phyloP scores from a whole-genome alignment of 2,113 vertebrate genomes.

The Neogale vison region DNA sequence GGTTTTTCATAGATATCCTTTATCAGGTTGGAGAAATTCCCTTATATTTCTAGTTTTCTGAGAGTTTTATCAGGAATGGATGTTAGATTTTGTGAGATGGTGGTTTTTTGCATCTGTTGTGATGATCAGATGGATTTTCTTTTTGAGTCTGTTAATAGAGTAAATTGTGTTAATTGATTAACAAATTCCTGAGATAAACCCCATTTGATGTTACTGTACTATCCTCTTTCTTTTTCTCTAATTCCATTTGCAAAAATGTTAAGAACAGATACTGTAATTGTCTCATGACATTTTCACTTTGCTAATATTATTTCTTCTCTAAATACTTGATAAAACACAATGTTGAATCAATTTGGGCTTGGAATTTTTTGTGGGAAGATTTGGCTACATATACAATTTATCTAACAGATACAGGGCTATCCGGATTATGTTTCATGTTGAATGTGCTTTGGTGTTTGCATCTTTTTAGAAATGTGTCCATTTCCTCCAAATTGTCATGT shows the following conservation, averaged over 20 bases:
- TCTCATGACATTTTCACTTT: not conserved
- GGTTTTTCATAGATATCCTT: not conserved
- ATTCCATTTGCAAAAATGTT: not conserved
- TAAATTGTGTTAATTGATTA: not conserved
- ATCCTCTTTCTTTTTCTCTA: not conserved
- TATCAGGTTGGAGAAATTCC: not conserved
- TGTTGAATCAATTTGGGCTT: not conserved
- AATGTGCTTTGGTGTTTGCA: not conserved
- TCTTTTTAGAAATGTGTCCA: not conserved
- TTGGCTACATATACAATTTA: not conserved
- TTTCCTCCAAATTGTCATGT: not conserved
- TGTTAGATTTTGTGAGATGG: not conserved
- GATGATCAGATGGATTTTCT: not conserved
- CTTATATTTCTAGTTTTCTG: not conserved
- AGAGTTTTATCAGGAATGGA: not conserved
- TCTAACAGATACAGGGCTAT: not conserved
- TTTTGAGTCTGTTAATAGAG: not conserved
- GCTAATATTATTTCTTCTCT: not conserved
- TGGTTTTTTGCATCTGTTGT: not conserved
- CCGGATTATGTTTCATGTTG: not conserved
- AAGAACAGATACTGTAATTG: not conserved
- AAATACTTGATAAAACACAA: not conserved
- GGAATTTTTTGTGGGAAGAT: not conserved
- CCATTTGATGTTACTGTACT: not conserved
- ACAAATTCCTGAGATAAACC: not conserved